phyloP scores from a whole-genome alignment of 2,888 invertebrate species.

The Platycnemis pennipes region DNA sequence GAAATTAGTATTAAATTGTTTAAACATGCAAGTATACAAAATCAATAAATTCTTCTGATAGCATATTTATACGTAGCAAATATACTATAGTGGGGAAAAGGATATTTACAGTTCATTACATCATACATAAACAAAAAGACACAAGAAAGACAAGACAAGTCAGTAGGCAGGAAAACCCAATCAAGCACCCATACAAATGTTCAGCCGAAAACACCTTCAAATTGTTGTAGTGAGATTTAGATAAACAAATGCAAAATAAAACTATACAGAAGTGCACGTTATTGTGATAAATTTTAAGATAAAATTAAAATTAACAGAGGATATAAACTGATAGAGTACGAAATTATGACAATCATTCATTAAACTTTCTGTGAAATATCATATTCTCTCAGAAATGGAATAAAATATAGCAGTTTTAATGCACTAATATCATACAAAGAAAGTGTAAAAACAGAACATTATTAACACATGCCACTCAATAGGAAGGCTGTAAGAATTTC shows the following conservation, averaged over 20 bases:
- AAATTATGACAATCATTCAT: neutral
- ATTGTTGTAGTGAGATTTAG: neutral
- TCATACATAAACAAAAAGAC: neutral
- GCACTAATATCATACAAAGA: conserved; percentile 37
- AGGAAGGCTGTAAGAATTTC: neutral
- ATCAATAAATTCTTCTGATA: neutral
- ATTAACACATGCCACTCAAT: conserved; percentile 10
- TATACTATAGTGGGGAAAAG: conserved; percentile 5
- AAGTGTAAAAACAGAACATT: conserved; percentile 47
- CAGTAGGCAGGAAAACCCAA: neutral
- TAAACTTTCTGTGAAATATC: neutral
- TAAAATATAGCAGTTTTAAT: neutral
- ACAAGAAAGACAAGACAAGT: neutral
- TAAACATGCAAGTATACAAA: conserved; percentile 57
- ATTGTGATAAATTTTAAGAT: neutral
- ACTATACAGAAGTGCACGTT: neutral
- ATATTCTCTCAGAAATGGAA: neutral
- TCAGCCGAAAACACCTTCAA: neutral
- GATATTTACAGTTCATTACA: conserved; percentile 27
- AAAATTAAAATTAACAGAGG: too few relatives aligned
- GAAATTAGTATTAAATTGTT: conserved; percentile 64
- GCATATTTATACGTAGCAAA: conserved; percentile 30
- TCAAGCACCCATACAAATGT: neutral
- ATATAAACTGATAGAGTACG: neutral
- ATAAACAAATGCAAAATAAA: neutral